Conservation (phyloP, 2,888 invertebrate genomes). For the Elegia similella region DNA sequence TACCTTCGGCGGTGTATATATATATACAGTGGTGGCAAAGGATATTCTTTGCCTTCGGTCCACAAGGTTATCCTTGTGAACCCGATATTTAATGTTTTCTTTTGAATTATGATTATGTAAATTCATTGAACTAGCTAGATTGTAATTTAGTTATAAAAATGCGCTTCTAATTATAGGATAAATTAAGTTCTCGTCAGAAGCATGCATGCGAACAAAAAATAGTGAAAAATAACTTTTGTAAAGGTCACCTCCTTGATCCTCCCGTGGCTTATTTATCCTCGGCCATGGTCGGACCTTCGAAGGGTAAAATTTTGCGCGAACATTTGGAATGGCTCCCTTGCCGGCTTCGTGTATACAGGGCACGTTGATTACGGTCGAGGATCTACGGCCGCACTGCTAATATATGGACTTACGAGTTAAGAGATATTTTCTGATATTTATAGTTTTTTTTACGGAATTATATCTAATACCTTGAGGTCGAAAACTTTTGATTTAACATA, state of each 20-base stretch:
- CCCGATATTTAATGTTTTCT: too few relatives aligned
- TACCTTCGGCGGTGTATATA: too few relatives aligned
- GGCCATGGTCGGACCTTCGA: not conserved
- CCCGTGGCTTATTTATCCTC: not conserved
- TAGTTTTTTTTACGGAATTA: not conserved
- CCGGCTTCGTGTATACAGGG: not conserved
- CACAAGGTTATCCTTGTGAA: too few relatives aligned
- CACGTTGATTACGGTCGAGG: not conserved
- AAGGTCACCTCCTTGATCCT: not conserved
- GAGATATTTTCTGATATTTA: not conserved
- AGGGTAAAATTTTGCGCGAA: not conserved
- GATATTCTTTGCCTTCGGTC: too few relatives aligned
- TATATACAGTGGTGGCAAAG: too few relatives aligned
- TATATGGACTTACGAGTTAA: not conserved
- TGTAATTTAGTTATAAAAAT: too few relatives aligned
- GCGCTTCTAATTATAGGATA: too few relatives aligned
- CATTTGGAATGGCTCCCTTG: not conserved
- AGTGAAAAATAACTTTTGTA: not conserved
- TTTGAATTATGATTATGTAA: too few relatives aligned
- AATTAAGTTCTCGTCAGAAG: too few relatives aligned
- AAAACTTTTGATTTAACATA: too few relatives aligned
- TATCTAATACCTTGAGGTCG: not conserved
- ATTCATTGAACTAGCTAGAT: too few relatives aligned
- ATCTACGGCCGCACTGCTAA: not conserved
- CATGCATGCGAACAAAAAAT: too few relatives aligned